Percentiles rank a stretch among this genome's conserved stretches.
phyloP scores from a whole-genome alignment of 2,888 invertebrate genomes.

The Noctuana brunneofusca region DNA sequence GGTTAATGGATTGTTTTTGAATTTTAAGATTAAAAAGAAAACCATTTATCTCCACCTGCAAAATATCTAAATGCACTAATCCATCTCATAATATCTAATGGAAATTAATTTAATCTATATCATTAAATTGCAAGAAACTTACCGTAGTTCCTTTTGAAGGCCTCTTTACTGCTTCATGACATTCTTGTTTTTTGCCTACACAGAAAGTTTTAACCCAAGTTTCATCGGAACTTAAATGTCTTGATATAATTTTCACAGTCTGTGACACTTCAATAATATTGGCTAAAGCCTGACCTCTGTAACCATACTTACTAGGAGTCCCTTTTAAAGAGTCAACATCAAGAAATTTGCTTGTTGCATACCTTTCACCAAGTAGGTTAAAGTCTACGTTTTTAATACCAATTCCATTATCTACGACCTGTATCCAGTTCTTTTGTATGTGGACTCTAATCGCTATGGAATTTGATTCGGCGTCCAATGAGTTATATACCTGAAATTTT shows the following conservation, averaged over 20 bases:
- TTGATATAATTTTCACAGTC: constrained; percentile 83
- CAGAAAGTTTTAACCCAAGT: constrained; percentile 84
- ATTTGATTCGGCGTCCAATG: constrained; percentile 87
- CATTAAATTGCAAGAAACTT: constrained; percentile 42
- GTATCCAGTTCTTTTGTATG: constrained; percentile 82
- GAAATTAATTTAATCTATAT: neutral
- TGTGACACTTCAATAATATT: constrained; percentile 83
- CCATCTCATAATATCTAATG: neutral
- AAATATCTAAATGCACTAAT: constrained; percentile 29
- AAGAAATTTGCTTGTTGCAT: constrained; percentile 86
- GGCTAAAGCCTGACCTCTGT: constrained; percentile 86
- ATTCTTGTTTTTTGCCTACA: constrained; percentile 68
- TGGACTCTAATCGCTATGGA: constrained; percentile 87
- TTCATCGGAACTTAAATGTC: constrained; percentile 60
- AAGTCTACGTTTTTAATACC: constrained; percentile 85
- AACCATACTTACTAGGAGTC: constrained; percentile 84
- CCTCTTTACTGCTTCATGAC: constrained; percentile 63
- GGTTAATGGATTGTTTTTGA: constrained; percentile 79
- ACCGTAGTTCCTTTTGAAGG: constrained; percentile 88
- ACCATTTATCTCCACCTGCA: constrained; percentile 84
- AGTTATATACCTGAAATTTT: constrained; percentile 84
- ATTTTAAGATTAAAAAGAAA: constrained; percentile 86
- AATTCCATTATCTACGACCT: constrained; percentile 90
- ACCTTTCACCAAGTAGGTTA: constrained; percentile 81
- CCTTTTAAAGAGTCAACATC: constrained; percentile 76